Conservation (phyloP, 2,888 invertebrate species). For the Endomychus coccineus region DNA sequence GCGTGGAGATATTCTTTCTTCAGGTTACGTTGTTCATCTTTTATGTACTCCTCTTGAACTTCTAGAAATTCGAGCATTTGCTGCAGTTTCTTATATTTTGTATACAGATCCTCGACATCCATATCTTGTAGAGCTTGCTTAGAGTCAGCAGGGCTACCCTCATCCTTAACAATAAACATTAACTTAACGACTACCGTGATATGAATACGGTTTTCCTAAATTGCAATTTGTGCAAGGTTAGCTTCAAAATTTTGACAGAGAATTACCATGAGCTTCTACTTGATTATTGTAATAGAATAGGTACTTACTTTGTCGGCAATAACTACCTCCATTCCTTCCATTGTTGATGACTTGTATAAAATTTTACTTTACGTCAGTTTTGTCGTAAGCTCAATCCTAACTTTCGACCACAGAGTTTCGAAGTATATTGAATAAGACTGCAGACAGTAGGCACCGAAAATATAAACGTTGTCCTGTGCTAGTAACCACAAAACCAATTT, state of each 20-base stretch:
- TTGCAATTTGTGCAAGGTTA: too few species aligned
- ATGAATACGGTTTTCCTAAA: too few species aligned
- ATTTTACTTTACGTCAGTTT: too few species aligned
- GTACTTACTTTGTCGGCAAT: conserved; percentile 68
- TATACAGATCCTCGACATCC: conserved; percentile 89
- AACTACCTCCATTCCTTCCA: conserved; percentile 79
- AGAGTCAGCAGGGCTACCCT: conserved; percentile 58
- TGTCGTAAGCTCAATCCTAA: too few species aligned
- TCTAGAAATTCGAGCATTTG: conserved; percentile 94
- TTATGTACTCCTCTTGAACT: conserved; percentile 99
- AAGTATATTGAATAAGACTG: too few species aligned
- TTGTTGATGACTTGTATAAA: conserved; percentile 37
- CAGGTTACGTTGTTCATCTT: conserved; percentile 96
- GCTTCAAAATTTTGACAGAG: neutral
- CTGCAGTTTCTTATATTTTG: conserved; percentile 95
- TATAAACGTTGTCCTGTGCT: too few species aligned
- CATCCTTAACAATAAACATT: conserved; percentile 49
- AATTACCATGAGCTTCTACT: too few species aligned
- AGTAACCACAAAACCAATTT: too few species aligned
- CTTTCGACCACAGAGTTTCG: too few species aligned
- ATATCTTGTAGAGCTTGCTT: conserved; percentile 70
- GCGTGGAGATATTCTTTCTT: conserved; percentile 99
- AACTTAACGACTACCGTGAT: neutral
- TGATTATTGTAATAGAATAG: too few species aligned
- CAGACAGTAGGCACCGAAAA: too few species aligned